Evolutionary conservation across 1,140 invertebrate species (phyloP), one percentile per base, ranked within the genome.

Genomic region (Panagrolaimus sp.): DNA sequence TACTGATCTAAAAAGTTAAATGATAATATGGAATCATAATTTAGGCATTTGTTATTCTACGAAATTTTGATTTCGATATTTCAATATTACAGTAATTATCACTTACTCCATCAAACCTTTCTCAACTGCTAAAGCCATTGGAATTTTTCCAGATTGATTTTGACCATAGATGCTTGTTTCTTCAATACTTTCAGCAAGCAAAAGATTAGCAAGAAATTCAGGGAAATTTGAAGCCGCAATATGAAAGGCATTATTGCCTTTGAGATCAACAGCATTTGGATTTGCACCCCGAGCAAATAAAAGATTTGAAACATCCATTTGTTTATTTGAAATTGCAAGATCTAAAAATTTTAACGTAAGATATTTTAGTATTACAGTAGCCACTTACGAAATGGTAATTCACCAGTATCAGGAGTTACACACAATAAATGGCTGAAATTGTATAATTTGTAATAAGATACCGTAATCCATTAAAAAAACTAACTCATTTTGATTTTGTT

Each of bases 351-450:
- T 9, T 15, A 9, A 45, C 15, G 8, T 45, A 8, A 45, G 15
- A 15, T 45, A 9, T 8, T 9, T 45, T 45, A 45, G 8, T 45
- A 9, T 45, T 15, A 45, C 8, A 9, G 44, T 8, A 45, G 15
- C 8, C 15, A 45, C 15, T 8, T 45, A 45, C 8, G 17, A 38
- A 38, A 38, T 38, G 52, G 52, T 24, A 28, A 12, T 58, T 58
- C 52, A 58, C 52, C 52, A 28, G 52, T 58, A 17, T 58, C 52
- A 2, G 52, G 15, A 5, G 52, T 58, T n/a, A 28, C 21, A 26
- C 21, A 26, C 14, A 14, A n/a, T 58, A 58, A 58, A 58, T 26
- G 12, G 17, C 52, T 58, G 17, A 58, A 58, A 58, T n/a, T 58
- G 21, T 4, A 7, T 38, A 38, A 38, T 38, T n/a, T n/a, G n/a